These are phyloP conservation scores for Xestia xanthographa DNA, from an alignment of 2,888 invertebrate genomes.

Conservation along the genomic window DNA sequence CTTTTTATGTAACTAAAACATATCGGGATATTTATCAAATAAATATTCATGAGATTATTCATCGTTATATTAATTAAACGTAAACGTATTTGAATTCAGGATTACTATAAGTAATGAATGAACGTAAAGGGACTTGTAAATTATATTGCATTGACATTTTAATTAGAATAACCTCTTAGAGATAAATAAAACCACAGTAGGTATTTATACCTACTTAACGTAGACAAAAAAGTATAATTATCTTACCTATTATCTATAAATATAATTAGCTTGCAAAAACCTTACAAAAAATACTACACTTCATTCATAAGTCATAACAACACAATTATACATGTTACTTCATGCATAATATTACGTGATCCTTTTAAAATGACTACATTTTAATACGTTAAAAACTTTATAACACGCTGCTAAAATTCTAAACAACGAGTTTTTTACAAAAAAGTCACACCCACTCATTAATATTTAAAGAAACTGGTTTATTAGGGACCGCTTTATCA, in stretches of 20 bases:
- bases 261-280: neutral
- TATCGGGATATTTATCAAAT: constrained; percentile 38
- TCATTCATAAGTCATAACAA: constrained; percentile 35
- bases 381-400: constrained; percentile 43
- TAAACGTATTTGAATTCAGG: constrained; percentile 11
- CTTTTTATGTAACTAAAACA: constrained; percentile 75
- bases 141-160: constrained; percentile 9
- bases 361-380: constrained; percentile 36
- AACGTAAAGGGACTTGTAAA: constrained; percentile 19
- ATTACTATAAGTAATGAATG: constrained; percentile 31
- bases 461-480: constrained; percentile 48
- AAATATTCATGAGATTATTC: constrained; percentile 40
- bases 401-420: constrained; percentile 41
- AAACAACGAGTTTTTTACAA: constrained; percentile 34
- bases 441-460: constrained; percentile 48
- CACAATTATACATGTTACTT: constrained; percentile 19
- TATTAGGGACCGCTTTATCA: constrained; percentile 29
- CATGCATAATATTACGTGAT: constrained; percentile 24
- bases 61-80: constrained; percentile 18
- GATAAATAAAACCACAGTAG: neutral
- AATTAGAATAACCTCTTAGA: constrained; percentile 10
- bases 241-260: too few species aligned
- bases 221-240: constrained; percentile 2
- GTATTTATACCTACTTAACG: neutral
- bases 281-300: constrained; percentile 3